phyloP scores from a whole-genome alignment of 2,113 vertebrate genomes.

The Ophthalmotilapia sp. region DNA sequence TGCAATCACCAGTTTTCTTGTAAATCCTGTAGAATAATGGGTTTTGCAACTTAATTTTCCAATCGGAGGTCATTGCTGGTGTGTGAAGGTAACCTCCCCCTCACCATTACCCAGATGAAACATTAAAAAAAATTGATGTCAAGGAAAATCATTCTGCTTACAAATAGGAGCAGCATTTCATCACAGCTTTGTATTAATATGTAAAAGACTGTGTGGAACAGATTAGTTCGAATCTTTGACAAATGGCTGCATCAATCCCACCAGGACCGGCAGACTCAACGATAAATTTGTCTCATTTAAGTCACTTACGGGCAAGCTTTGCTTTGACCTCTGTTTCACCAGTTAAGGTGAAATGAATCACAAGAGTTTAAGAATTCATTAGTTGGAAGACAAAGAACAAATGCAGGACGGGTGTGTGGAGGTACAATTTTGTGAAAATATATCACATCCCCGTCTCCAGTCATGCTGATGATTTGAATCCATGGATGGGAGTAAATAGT shows the following conservation, averaged over 20 bases:
- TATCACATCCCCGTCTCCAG: not conserved
- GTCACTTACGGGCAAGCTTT: not conserved
- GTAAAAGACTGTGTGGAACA: not conserved
- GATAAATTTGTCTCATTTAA: slow-evolving; percentile 15
- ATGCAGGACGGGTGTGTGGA: not conserved
- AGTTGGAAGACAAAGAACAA: not conserved
- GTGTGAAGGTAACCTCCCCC: not conserved
- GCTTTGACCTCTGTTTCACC: not conserved
- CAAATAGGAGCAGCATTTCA: slow-evolving; percentile 8
- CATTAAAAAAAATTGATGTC: not conserved
- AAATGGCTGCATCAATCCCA: not conserved
- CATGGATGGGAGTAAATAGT: not conserved
- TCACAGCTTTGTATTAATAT: slow-evolving; percentile 15
- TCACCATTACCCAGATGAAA: not conserved
- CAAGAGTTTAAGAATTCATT: not conserved
- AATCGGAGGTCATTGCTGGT: not conserved
- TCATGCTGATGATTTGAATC: not conserved
- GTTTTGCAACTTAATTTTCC: not conserved
- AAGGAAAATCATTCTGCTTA: slow-evolving; percentile 4
- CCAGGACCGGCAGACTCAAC: not conserved
- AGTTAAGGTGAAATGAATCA: slow-evolving; percentile 27
- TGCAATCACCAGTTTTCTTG: not conserved
- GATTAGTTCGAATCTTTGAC: slow-evolving; percentile 4
- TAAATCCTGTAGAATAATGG: not conserved
- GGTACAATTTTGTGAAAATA: not conserved